Conservation (phyloP, 2,888 invertebrate genomes). For the Ectemnius cavifrons region DNA sequence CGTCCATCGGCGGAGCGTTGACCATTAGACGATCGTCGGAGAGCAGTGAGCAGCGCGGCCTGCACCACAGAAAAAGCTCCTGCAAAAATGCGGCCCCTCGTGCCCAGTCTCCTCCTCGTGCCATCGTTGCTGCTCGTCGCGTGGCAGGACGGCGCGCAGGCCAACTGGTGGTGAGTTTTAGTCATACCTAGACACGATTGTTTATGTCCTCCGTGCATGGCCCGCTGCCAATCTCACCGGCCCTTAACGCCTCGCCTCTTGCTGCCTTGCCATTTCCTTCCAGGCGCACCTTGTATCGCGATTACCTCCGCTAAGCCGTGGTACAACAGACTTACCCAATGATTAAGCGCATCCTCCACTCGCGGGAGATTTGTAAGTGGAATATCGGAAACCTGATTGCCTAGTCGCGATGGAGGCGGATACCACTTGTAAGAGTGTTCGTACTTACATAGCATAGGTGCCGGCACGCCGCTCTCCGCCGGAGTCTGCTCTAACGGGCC, state of each 20-base stretch:
- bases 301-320: conserved; percentile 16
- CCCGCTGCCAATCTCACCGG: conserved; percentile 20
- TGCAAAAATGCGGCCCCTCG: conserved; percentile 56
- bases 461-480: too few relatives aligned
- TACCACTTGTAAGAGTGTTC: neutral
- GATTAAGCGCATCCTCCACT: neutral
- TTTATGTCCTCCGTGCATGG: conserved; percentile 38
- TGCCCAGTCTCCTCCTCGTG: conserved; percentile 52
- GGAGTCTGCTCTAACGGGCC: too few relatives aligned
- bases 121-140: conserved; percentile 64
- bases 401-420: neutral
- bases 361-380: neutral
- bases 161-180: conserved; percentile 76
- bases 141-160: conserved; percentile 70
- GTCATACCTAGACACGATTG: conserved; percentile 33
- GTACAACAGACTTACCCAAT: conserved; percentile 3
- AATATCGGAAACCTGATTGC: neutral
- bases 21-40: conserved; percentile 27
- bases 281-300: conserved; percentile 23
- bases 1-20: conserved; percentile 18
- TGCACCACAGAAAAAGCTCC: conserved; percentile 1
- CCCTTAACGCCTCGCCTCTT: neutral
- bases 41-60: conserved; percentile 17
- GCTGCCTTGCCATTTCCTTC: conserved; percentile 9
- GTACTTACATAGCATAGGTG: too few relatives aligned